Evolutionary conservation across 1,140 invertebrate species (phyloP).

Genomic region (Chironomus striatipennis): DNA sequence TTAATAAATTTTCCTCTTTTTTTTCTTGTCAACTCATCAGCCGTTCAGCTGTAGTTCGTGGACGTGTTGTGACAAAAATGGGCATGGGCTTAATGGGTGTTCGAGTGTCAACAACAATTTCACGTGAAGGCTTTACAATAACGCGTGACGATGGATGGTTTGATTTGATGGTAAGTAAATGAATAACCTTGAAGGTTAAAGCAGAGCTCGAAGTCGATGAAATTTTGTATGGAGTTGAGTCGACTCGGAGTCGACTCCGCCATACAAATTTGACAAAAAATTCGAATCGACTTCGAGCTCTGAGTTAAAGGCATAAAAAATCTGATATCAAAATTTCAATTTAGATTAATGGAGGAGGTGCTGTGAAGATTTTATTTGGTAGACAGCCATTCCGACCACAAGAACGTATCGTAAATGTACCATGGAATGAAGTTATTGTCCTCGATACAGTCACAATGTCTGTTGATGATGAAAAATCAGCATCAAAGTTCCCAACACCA

Average conservation of each 20-base stretch:
- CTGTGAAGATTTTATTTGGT: conserved; percentile 89
- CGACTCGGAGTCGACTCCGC: no score
- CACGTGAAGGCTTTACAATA: conserved; percentile 86
- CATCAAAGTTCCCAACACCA: conserved; percentile 48
- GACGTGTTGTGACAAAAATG: conserved; percentile 80
- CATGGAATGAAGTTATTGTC: conserved; percentile 94
- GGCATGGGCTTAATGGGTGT: conserved; percentile 91
- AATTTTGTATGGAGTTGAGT: no score
- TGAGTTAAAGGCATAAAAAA: background rate
- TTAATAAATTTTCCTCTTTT: background rate
- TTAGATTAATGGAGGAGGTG: conserved; percentile 87
- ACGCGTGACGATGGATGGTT: conserved; percentile 90
- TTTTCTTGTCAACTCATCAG: conserved; percentile 45
- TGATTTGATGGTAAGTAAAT: conserved; percentile 61
- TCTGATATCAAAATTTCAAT: no score
- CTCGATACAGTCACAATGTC: conserved; percentile 83
- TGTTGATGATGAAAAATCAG: conserved; percentile 64
- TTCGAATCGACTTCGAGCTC: no score
- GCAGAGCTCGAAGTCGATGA: background rate
- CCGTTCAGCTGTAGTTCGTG: conserved; percentile 91
- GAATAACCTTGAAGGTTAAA: no score
- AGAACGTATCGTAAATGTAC: conserved; percentile 85
- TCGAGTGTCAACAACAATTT: conserved; percentile 81
- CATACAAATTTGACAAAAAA: no score
- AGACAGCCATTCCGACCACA: conserved; percentile 83